A percentile compares a stretch with the other conserved stretches of the same genome.
phyloP scores from a whole-genome alignment of 2,888 invertebrate genomes.

The Leptura quadrifasciata region DNA sequence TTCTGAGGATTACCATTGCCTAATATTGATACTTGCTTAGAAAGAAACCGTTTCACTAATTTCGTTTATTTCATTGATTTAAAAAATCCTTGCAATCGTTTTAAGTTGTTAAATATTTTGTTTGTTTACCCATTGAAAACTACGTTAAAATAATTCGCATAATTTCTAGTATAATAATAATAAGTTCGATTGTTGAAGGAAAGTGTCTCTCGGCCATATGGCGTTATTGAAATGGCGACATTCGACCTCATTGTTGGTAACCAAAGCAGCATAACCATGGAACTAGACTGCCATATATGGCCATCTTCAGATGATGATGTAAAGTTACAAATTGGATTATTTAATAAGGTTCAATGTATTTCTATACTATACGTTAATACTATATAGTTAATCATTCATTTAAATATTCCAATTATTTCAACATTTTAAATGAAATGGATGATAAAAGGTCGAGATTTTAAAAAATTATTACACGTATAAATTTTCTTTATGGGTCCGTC shows the following conservation, averaged over 20 bases:
- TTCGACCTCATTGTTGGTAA: slow-evolving; percentile 43
- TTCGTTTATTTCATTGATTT: too few species aligned
- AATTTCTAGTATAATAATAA: neutral
- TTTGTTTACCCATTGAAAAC: too few species aligned
- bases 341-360: neutral
- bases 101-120: too few species aligned
- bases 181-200: slow-evolving; percentile 26
- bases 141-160: too few species aligned
- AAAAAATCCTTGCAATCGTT: too few species aligned
- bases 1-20: too few species aligned
- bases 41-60: too few species aligned
- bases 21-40: too few species aligned
- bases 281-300: slow-evolving; percentile 40
- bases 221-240: slow-evolving; percentile 37
- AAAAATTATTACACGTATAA: neutral
- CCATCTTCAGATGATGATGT: slow-evolving; percentile 35
- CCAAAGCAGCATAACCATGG: slow-evolving; percentile 22
- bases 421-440: neutral
- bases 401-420: neutral
- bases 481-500: neutral
- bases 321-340: slow-evolving; percentile 21
- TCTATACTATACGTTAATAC: neutral
- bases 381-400: neutral
- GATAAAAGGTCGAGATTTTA: neutral
- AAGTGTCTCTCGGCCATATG: slow-evolving; percentile 44